Base-by-base conservation (phyloP, 2,797 vertebrate genomes). In the Paedocypris micromegethes region DNA sequence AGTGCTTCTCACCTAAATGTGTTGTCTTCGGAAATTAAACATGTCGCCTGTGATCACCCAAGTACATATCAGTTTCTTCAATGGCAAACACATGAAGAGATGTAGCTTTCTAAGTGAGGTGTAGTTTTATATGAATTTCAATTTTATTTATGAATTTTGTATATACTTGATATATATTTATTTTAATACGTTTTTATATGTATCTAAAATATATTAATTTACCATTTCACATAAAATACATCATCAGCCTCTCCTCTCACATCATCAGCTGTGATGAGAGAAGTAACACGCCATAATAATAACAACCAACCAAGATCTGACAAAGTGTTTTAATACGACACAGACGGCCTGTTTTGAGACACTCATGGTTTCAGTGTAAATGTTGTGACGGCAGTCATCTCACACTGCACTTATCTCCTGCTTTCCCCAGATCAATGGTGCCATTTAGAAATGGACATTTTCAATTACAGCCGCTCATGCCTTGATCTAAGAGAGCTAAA, bases 381-480 rank as follows among this genome's bases (percentile, higher is more conserved):
- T 47, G 51, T 56, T 48, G 64, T 56, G n/a, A n/a, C 45, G 48
- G 44, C 23, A 41, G 5, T 9, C 44, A 40, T 64, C 51, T 55
- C 23, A 7, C 43, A 64, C 3, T 45, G 37, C 51, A 64, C 23
- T 42, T 59, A 72, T 59, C 49, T 60, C 55, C 44, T n/a, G 3
- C 55, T 59, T 67, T 9, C 39, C 39, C 44, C 52, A 61, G 67
- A 70, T 70, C 63, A 70, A 52, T 66, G 56, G 52, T 48, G 39
- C n/a, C 38, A 56, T 70, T 70, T 65, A 53, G 52, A 52, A 57
- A 52, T 48, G 8, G 47, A 44, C 62, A 62, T 59, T 65, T 51
- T 70, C 58, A 70, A 45, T 70, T 60, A 67, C 52, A 50, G 52
- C 46, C 23, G 52, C 64, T 39, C 55, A 59, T 40, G 23, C 60